Base-by-base conservation (phyloP, 2,888 invertebrate genomes). In the Rhogogaster chlorosoma region DNA sequence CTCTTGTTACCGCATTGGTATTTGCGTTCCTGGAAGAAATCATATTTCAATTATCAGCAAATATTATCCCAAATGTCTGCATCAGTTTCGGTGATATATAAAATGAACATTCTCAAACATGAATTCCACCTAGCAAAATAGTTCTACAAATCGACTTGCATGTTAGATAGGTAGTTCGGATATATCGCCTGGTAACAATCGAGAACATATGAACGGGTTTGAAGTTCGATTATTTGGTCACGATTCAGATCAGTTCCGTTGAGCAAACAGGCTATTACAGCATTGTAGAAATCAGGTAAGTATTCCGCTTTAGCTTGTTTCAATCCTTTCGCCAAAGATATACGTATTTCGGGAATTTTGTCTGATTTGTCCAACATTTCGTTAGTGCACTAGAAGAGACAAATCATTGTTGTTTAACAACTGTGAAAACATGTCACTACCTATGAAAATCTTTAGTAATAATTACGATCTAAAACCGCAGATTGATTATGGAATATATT, bases 11-110 rank as follows among this genome's bases (percentile, higher is more conserved):
- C 80, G 85, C 86, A 86, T 93, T 93, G 12, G 91, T 89, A 87
- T 93, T 91, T 80, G 89, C 89, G 87, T 93, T 92, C 88, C 94
- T 94, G 83, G 77, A 87, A 88, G 83, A 87, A 85, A 84, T 87
- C 84, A 70, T 22, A 61, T 75, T 49, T 3, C 1, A 12, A 38
- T 7, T 15, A 6, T 26, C 22, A 38, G 22, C n/a, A 26, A n/a
- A 61, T 29, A 38, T 61, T 10, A 61, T 57, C 22, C 18, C 7
- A 61, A 38, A 38, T 12, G n/a, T 15, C 12, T 12, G 6, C 38
- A 38, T n/a, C 22, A 42, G 32, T 53, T n/a, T 18, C 15, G 45
- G 45, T 12, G 0, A 1, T 45, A 45, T 45, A 3, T 45, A 45
- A 0, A n/a, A 18, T 18, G 7, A 15, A 18, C 70, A 36, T n/a